Conservation (phyloP, 2,888 invertebrate genomes). For the Corbicula japonica region DNA sequence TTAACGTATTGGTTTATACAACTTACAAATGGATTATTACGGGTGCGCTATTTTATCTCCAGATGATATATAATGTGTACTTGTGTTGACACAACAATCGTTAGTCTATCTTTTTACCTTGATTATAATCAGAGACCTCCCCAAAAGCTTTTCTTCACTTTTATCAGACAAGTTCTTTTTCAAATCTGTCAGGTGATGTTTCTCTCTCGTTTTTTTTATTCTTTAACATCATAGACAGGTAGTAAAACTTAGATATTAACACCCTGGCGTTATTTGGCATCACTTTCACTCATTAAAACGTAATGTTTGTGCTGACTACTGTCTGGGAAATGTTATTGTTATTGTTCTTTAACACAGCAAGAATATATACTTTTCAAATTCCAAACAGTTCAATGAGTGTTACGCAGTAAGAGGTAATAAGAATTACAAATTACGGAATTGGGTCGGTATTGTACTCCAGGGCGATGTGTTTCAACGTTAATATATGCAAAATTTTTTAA, state of each 20-base stretch:
- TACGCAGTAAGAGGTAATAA: background rate
- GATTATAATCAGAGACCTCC: conserved; percentile 27
- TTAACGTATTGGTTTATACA: no score
- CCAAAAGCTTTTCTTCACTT: conserved; percentile 12
- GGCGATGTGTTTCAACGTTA: no score
- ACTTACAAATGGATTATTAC: no score
- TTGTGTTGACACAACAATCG: conserved; percentile 6
- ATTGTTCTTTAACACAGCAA: background rate
- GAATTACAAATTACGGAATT: no score
- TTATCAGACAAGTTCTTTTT: conserved; percentile 21
- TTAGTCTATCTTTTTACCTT: conserved; percentile 16
- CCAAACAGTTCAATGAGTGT: background rate
- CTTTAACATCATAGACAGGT: conserved; percentile 23
- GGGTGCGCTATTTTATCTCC: no score
- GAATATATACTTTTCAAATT: background rate
- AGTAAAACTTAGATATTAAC: conserved; percentile 32
- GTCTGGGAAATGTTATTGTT: conserved; percentile 13
- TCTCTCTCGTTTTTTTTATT: conserved; percentile 22
- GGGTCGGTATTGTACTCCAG: no score
- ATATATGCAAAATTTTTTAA: no score
- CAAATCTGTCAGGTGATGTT: conserved; percentile 14
- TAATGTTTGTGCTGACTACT: conserved; percentile 15
- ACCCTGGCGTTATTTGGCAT: conserved; percentile 26
- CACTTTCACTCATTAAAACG: conserved; percentile 3
- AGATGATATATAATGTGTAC: conserved; percentile 8